Base-by-base conservation (phyloP, 1,140 invertebrate genomes). In the Hyles vespertilio region DNA sequence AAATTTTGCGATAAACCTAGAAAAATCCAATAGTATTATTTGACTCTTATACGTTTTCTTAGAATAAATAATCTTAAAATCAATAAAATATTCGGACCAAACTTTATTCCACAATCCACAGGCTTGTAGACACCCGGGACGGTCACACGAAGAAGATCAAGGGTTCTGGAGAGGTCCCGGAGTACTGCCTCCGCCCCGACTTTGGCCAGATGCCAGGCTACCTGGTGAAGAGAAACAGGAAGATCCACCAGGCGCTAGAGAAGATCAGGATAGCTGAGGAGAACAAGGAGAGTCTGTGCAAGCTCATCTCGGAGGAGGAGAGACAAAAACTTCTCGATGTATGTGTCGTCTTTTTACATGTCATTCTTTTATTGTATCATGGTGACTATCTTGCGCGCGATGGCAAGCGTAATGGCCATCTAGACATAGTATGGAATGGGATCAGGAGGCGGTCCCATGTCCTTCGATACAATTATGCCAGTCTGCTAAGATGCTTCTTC, bases 121-220 rank as follows among this genome's bases (percentile, higher is more conserved):
- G 83, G 36, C 58, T 82, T 34, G 90, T 90, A 5, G 87, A 86
- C 51, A 89, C 81, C 1, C 78, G 87, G 71, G 77, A 89, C 53
- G 86, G 81, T 1, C 86, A 87, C 51, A 80, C 74, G 48, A 87
- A 89, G 62, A 87, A 77, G 55, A 81, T 89, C 32, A 86, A 89
- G 54, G 83, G 83, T 47, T 89, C 86, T 5, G 86, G 86, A 1
- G 84, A 87, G 66, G 80, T 89, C 5, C 86, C 84, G 1, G 83
- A 89, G 59, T 86, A 73, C 56, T 87, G 84, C 53, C 67, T 86
- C 3, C 63, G 86, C 11, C 70, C 79, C 32, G 83, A 85, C 60
- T 89, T 87, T 56, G 86, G 86, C 0, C 77, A 79, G 55, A 81
- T 87, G 81, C 86, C 86, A 32, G 63, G 68, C 22, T 89, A 89